Evolutionary conservation across 2,113 vertebrate genomes (phyloP).

Genomic region (Uropsilus gracilis): DNA sequence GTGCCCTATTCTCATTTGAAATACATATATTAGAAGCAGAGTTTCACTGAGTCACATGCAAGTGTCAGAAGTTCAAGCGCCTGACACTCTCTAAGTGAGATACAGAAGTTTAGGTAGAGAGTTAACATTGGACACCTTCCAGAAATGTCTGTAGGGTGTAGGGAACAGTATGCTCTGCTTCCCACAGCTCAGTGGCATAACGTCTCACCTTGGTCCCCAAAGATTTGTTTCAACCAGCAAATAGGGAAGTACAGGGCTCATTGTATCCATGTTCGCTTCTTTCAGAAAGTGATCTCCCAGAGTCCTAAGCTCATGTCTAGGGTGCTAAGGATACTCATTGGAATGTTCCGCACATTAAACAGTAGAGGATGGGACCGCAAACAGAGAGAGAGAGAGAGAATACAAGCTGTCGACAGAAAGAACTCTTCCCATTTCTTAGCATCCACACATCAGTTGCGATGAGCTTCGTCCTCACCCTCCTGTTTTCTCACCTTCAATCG

Average conservation of each 20-base stretch:
- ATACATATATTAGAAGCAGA: background rate
- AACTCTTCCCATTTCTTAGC: background rate
- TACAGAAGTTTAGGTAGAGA: background rate
- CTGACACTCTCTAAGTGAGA: background rate
- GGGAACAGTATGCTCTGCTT: background rate
- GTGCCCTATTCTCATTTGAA: background rate
- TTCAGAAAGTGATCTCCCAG: background rate
- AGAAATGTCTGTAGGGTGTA: background rate
- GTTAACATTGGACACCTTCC: background rate
- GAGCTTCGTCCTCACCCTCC: background rate
- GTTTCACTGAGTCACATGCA: background rate
- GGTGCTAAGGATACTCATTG: constrained; percentile 67
- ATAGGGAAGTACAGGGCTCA: background rate
- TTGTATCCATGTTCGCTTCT: background rate
- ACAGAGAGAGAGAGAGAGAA: constrained; percentile 34
- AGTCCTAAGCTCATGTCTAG: background rate
- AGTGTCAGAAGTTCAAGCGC: background rate
- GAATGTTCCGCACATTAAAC: constrained; percentile 71
- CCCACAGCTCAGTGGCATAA: background rate
- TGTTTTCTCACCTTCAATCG: background rate
- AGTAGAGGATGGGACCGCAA: background rate
- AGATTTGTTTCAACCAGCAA: background rate
- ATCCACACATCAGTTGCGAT: background rate
- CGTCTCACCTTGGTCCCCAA: background rate
- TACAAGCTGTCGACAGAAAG: background rate